Conservation (phyloP, 2,113 vertebrate species). For the Neopipo cinnamomea region DNA sequence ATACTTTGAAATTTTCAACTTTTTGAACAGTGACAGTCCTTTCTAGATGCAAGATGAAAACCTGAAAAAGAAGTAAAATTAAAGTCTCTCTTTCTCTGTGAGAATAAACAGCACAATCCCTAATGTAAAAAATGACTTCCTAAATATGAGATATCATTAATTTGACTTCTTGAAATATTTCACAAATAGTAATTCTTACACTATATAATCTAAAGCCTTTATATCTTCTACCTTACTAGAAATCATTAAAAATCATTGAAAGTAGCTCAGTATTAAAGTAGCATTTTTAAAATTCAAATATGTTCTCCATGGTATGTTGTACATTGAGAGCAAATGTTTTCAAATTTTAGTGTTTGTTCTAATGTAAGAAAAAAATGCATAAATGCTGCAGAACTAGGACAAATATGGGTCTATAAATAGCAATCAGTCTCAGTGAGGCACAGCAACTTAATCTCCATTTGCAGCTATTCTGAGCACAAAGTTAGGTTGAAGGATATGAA, state of each 20-base stretch:
- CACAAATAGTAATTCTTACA: neutral
- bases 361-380: slow-evolving; percentile 15
- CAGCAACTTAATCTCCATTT: slow-evolving; percentile 50
- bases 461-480: slow-evolving; percentile 57
- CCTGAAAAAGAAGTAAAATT: neutral
- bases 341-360: slow-evolving; percentile 38
- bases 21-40: neutral
- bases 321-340: neutral
- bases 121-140: neutral
- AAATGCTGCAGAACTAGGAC: slow-evolving; percentile 53
- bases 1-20: neutral
- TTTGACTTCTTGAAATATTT: neutral
- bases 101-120: neutral
- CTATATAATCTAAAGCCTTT: neutral
- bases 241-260: neutral
- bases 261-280: neutral
- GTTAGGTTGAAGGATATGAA: slow-evolving; percentile 45
- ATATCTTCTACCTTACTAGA: neutral
- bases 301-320: neutral
- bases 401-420: slow-evolving; percentile 57
- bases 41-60: neutral
- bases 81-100: neutral
- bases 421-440: slow-evolving; percentile 32
- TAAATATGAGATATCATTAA: neutral
- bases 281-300: neutral